Conservation (phyloP, 2,113 vertebrate species). For the Myiagra hebetior region DNA sequence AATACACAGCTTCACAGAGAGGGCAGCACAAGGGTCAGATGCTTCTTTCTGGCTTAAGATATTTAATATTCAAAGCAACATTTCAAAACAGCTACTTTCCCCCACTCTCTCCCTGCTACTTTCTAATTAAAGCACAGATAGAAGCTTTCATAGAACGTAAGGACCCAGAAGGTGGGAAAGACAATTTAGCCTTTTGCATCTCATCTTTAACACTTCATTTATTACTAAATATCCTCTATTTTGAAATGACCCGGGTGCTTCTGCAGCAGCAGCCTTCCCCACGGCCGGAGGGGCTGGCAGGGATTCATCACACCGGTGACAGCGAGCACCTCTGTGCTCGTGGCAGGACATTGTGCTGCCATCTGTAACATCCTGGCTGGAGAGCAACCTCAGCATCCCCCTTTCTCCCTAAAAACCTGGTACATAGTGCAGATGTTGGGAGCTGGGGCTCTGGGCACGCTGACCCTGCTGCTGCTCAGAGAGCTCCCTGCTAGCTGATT, state of each 20-base stretch:
- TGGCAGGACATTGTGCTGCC: neutral
- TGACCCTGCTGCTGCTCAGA: neutral
- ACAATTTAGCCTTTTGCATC: slow-evolving; percentile 29
- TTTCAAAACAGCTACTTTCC: neutral
- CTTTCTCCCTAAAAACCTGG: neutral
- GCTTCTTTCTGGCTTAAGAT: neutral
- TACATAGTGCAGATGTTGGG: neutral
- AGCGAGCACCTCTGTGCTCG: neutral
- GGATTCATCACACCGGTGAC: neutral
- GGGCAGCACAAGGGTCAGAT: neutral
- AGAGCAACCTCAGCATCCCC: neutral
- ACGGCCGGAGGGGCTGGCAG: neutral
- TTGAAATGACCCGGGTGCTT: neutral
- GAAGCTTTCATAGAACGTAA: neutral
- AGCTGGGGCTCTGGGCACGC: neutral
- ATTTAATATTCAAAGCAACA: neutral
- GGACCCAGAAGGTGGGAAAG: neutral
- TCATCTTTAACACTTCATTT: slow-evolving; percentile 63
- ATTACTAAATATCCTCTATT: slow-evolving; percentile 61
- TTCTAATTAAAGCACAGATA: slow-evolving; percentile 20
- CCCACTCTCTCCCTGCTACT: neutral
- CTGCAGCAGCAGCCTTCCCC: slow-evolving; percentile 34
- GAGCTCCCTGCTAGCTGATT: neutral
- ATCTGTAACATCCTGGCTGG: neutral
- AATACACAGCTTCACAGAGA: neutral